Conservation (phyloP, 2,888 invertebrate species). For the Rotaria socialis region DNA sequence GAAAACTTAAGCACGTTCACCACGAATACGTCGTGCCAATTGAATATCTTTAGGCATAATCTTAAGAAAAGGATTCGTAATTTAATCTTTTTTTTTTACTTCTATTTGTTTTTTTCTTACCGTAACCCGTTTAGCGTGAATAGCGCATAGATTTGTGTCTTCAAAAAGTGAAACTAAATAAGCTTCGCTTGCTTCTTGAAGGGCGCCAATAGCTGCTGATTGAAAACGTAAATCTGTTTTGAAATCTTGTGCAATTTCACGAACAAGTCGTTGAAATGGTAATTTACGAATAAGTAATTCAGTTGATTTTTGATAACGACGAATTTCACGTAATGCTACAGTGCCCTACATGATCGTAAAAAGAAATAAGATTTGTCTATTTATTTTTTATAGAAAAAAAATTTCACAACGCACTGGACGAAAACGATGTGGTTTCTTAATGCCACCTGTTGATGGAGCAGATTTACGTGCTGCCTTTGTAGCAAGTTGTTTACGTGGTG, state of each 20-base stretch:
- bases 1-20: constrained; percentile 45
- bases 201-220: constrained; percentile 84
- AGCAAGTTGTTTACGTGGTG: constrained; percentile 84
- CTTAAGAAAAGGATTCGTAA: neutral
- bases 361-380: neutral
- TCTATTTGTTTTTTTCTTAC: neutral
- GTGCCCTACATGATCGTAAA: constrained; percentile 66
- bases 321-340: constrained; percentile 89
- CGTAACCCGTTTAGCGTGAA: constrained; percentile 47
- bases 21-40: constrained; percentile 46
- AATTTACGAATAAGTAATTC: constrained; percentile 89
- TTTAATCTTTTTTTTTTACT: neutral
- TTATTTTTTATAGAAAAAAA: neutral
- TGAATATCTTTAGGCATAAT: constrained; percentile 47
- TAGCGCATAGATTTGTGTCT: constrained; percentile 47
- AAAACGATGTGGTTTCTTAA: constrained; percentile 93
- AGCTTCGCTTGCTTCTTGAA: constrained; percentile 63
- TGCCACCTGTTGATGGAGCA: constrained; percentile 87
- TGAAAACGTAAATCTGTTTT: constrained; percentile 92
- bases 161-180: constrained; percentile 46
- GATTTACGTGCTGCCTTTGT: constrained; percentile 91
- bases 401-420: constrained; percentile 64
- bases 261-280: constrained; percentile 88
- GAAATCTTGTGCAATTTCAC: constrained; percentile 95
- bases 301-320: constrained; percentile 91